Evolutionary conservation across 2,888 invertebrate species (phyloP).

Genomic region (Rhingia rostrata): DNA sequence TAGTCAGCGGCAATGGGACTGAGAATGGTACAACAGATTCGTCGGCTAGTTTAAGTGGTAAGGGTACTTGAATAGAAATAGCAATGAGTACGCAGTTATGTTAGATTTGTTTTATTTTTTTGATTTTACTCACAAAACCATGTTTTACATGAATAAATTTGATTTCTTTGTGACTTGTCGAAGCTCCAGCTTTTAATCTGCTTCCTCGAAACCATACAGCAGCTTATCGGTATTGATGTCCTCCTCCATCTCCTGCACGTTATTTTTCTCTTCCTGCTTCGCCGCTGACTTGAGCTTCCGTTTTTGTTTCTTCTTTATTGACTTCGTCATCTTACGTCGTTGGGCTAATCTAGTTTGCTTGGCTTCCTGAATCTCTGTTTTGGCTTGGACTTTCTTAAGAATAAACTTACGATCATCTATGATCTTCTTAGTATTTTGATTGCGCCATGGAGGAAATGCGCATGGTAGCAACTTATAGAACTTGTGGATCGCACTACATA

Average conservation of each 20-base stretch:
- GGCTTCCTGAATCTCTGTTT: background rate
- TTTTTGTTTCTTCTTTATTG: conserved; percentile 16
- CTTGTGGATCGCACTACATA: conserved; percentile 78
- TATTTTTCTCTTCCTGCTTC: conserved; percentile 7
- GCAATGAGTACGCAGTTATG: background rate
- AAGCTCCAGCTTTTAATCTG: background rate
- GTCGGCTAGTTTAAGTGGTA: conserved; percentile 10
- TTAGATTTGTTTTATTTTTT: conserved; percentile 12
- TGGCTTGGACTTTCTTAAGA: conserved; percentile 9
- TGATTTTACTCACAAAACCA: conserved; percentile 11
- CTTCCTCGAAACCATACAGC: conserved; percentile 32
- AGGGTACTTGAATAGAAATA: conserved; percentile 5
- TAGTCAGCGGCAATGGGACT: conserved; percentile 21
- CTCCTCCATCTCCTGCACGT: conserved; percentile 32
- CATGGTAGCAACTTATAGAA: conserved; percentile 77
- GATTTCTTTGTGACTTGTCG: conserved; percentile 1
- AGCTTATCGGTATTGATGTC: conserved; percentile 54
- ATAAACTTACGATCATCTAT: conserved; percentile 53
- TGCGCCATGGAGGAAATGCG: conserved; percentile 75
- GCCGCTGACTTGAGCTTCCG: background rate
- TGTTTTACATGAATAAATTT: conserved; percentile 7
- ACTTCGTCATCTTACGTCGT: conserved; percentile 30
- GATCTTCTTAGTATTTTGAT: background rate
- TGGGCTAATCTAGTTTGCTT: background rate
- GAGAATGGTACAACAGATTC: conserved; percentile 17